phyloP scores from a whole-genome alignment of 2,888 invertebrate species.

The Caenorhabditis sinica region DNA sequence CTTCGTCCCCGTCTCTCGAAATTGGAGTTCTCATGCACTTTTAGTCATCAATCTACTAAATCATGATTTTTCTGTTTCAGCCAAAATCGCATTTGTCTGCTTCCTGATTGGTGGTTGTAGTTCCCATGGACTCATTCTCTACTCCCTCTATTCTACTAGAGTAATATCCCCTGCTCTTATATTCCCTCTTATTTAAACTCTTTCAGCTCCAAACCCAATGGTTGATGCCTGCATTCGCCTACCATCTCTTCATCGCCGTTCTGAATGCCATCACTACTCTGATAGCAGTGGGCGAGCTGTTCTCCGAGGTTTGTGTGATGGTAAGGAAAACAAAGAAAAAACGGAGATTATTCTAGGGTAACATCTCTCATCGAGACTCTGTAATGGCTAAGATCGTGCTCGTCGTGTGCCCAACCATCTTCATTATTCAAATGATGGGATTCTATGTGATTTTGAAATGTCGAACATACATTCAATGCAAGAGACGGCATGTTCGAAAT shows the following conservation, averaged over 20 bases:
- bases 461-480: conserved; percentile 59
- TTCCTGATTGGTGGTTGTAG: conserved; percentile 63
- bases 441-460: conserved; percentile 52
- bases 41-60: too few relatives aligned
- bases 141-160: conserved; percentile 56
- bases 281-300: conserved; percentile 66
- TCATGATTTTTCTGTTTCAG: conserved; percentile 45
- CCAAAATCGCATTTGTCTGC: conserved; percentile 58
- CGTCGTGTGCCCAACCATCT: conserved; percentile 53
- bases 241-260: conserved; percentile 64
- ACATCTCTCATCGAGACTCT: conserved; percentile 48
- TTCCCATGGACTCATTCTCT: conserved; percentile 61
- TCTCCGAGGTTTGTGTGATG: conserved; percentile 55
- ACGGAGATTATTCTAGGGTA: conserved; percentile 26
- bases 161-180: conserved; percentile 18
- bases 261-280: conserved; percentile 62
- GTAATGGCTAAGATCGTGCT: conserved; percentile 57
- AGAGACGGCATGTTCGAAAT: conserved; percentile 62
- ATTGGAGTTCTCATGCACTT: background rate
- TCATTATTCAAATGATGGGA: conserved; percentile 46
- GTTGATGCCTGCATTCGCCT: conserved; percentile 62
- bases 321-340: background rate
- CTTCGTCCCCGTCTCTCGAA: too few relatives aligned
- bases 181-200: background rate
- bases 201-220: conserved; percentile 61